Base-by-base conservation (phyloP, 2,797 vertebrate species). In the Myotis planiceps region DNA sequence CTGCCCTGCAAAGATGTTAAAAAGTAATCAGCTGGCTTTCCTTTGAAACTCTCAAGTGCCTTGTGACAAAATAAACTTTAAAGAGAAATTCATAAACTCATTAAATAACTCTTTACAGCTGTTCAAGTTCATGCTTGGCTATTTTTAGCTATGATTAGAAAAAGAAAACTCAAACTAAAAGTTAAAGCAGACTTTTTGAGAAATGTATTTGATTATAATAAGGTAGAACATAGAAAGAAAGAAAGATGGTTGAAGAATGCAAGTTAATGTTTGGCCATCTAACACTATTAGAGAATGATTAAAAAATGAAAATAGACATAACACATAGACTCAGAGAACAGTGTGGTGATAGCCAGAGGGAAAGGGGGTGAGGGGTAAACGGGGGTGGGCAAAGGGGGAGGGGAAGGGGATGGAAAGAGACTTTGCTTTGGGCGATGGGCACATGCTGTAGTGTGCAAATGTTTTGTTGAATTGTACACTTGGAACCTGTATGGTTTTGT, bases 31-130 rank as follows among this genome's bases (percentile, higher is more conserved):
- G 21, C 39, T 82, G 60, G 60, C 42, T 86, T 92, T 47, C 25
- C 18, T 63, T 79, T 51, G 69, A 76, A 89, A 83, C 16, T 92
- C 16, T 72, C 74, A 66, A 71, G 27, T 21, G 6, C 9, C 14
- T 92, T 65, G n/a, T 88, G 51, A 89, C 53, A 85, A 89, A 86
- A 80, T 29, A 75, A 74, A 68, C 14, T 51, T 85, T 49, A 69
- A 88, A 55, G 34, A 76, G 68, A 19, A 80, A 58, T 76, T 65
- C 25, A 58, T 60, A 23, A 74, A 53, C 5, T 88, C 69, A 80
- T 58, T 83, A 37, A 66, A 86, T 82, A 78, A 15, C 16, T 88
- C 9, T 79, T 78, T 51, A 49, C 9, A 86, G 13, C 16, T 72
- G 25, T 66, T 51, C 5, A 78, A 9, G 32, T 86, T 51, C 80